phyloP scores from a whole-genome alignment of 2,797 vertebrate species.

The Sebastes oblongus region DNA sequence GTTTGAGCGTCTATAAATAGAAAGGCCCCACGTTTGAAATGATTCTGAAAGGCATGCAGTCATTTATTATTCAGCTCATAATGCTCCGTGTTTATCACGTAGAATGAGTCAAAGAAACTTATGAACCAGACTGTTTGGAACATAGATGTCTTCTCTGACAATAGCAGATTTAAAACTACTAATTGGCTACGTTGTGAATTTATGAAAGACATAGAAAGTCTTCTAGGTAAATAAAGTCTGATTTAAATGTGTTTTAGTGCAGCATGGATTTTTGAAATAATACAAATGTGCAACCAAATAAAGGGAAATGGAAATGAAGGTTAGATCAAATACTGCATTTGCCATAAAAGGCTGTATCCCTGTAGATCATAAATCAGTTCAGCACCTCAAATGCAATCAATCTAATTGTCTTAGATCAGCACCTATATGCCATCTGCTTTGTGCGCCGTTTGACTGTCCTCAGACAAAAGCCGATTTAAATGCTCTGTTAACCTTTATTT shows the following conservation, averaged over 20 bases:
- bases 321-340: background rate
- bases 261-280: background rate
- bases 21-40: constrained; percentile 57
- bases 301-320: background rate
- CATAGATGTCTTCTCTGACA: constrained; percentile 7
- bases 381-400: constrained; percentile 20
- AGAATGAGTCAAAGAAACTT: constrained; percentile 37
- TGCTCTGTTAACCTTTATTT: constrained; percentile 14
- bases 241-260: background rate
- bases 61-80: constrained; percentile 73
- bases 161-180: constrained; percentile 5
- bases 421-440: constrained; percentile 40
- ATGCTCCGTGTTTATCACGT: constrained; percentile 57
- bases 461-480: constrained; percentile 51
- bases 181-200: background rate
- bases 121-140: constrained; percentile 8
- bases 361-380: constrained; percentile 21
- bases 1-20: constrained; percentile 74
- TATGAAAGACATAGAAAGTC: background rate
- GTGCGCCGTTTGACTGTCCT: constrained; percentile 22
- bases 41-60: constrained; percentile 64
- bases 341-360: background rate
- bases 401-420: constrained; percentile 45
- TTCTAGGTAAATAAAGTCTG: constrained; percentile 1
- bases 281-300: background rate